Percentiles rank a stretch among this genome's conserved stretches.
phyloP scores from a whole-genome alignment of 2,888 invertebrate genomes.

The Anthophora plumipes region DNA sequence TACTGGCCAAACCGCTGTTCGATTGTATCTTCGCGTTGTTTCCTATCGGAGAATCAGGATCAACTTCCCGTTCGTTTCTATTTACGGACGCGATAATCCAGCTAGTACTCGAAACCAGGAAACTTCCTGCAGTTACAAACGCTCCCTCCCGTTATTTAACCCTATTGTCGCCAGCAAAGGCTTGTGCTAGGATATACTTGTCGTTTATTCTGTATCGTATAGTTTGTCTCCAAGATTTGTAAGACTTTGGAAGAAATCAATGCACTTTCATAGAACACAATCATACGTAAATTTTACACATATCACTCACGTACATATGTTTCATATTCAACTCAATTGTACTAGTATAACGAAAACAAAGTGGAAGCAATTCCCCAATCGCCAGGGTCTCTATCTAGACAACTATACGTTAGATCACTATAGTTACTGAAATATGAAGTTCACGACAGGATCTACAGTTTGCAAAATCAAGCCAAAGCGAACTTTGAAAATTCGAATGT shows the following conservation, averaged over 20 bases:
- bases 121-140: slow-evolving; percentile 27
- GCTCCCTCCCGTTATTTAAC: slow-evolving; percentile 58
- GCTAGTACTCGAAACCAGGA: slow-evolving; percentile 35
- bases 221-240: slow-evolving; percentile 14
- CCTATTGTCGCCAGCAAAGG: slow-evolving; percentile 27
- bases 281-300: not conserved
- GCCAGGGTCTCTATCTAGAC: not conserved
- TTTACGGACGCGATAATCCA: slow-evolving; percentile 50
- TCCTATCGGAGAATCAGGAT: slow-evolving; percentile 28
- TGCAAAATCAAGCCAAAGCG: too few relatives aligned
- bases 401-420: too few relatives aligned
- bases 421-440: not conserved
- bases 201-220: slow-evolving; percentile 47
- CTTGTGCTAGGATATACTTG: slow-evolving; percentile 38
- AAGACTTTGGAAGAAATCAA: too few relatives aligned
- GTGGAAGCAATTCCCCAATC: not conserved
- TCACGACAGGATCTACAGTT: too few relatives aligned
- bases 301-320: too few relatives aligned
- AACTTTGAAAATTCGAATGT: too few relatives aligned
- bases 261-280: too few relatives aligned
- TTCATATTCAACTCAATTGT: too few relatives aligned
- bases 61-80: slow-evolving; percentile 42
- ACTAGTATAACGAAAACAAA: not conserved
- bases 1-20: slow-evolving; percentile 1
- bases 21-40: slow-evolving; percentile 36